These are phyloP conservation scores for Austrofundulus limnaeus DNA, from an alignment of 2,113 vertebrate genomes.

Conservation along the genomic window DNA sequence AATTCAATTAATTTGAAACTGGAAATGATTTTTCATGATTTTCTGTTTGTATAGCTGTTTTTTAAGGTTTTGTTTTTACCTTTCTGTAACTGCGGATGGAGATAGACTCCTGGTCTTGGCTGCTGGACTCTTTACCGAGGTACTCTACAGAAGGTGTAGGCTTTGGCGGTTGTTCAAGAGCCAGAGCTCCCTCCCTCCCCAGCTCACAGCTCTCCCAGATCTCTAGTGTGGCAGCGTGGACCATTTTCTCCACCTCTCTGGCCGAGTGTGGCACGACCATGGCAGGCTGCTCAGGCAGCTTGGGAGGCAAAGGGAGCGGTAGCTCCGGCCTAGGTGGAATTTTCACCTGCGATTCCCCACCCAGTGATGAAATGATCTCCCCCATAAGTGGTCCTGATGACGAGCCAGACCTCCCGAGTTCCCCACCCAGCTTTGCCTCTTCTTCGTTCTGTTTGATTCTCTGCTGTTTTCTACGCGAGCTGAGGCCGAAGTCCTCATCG, in stretches of 20 bases:
- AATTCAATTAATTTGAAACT: too few relatives aligned
- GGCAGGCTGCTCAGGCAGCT: constrained; percentile 82
- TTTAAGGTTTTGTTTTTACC: constrained; percentile 70
- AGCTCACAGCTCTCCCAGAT: constrained; percentile 89
- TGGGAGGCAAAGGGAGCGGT: constrained; percentile 72
- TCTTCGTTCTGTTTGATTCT: constrained; percentile 74
- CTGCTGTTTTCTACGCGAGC: constrained; percentile 85
- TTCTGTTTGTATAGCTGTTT: neutral
- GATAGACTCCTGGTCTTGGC: constrained; percentile 79
- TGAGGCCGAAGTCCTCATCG: constrained; percentile 97
- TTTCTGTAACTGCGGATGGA: constrained; percentile 88
- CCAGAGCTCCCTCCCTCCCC: constrained; percentile 75
- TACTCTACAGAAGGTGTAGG: constrained; percentile 74
- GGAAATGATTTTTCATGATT: too few relatives aligned
- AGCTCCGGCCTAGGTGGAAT: constrained; percentile 81
- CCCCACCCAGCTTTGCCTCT: constrained; percentile 43
- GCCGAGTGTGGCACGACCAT: constrained; percentile 90
- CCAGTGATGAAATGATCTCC: constrained; percentile 30
- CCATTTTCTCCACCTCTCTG: constrained; percentile 87
- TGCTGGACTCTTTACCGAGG: constrained; percentile 64
- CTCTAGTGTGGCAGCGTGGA: constrained; percentile 83
- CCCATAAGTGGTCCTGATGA: constrained; percentile 30
- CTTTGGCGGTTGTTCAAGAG: constrained; percentile 46
- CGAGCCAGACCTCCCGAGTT: constrained; percentile 22
- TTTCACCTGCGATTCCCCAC: constrained; percentile 63